Evolutionary conservation across 1,140 invertebrate genomes (phyloP), one percentile per base, ranked within the genome.

Genomic region (Ceratosolen solmsi): DNA sequence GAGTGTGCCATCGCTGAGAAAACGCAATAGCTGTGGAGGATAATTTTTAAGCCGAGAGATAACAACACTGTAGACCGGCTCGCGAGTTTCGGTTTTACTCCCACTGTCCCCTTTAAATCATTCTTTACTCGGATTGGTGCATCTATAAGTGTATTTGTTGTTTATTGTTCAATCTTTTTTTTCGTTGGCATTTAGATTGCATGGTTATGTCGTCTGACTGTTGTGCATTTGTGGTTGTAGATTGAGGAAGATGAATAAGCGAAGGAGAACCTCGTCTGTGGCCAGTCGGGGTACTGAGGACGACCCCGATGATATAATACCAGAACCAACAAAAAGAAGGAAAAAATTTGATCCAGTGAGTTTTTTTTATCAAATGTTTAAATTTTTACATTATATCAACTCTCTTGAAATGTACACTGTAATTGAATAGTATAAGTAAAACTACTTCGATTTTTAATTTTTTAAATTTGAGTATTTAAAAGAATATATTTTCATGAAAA

Each of bases 231-330:
- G 38, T 76, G 54, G 5, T 60, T 63, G 13, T 65, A 80, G 81
- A 38, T 79, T 72, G 30, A 82, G 65, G 25, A 88, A 84, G 79
- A 94, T 94, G 94, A 94, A 93, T 89, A 94, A 94, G 89, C 91
- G 94, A 81, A 92, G 94, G 73, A 93, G 94, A 85, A 93, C 94
- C 27, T 95, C 95, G 54, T 95, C 95, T 25, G 94, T 94, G 38
- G 94, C 94, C 9, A 95, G 94, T 87, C 93, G 94, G 25, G 93
- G 94, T 8, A 93, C 92, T 70, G 93, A 94, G 82, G 94, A 94
- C 84, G 93, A 93, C 83, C 89, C 90, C 22, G 89, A 91, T 68
- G 91, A 92, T 82, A 85, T 90, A 81, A 90, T 91, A 80, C 91
- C 91, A 51, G 91, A 92, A 83, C 92, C 91, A 30, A 86, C 91